Base-by-base conservation (phyloP, 2,888 invertebrate species). In the Polylopha cassiicola region DNA sequence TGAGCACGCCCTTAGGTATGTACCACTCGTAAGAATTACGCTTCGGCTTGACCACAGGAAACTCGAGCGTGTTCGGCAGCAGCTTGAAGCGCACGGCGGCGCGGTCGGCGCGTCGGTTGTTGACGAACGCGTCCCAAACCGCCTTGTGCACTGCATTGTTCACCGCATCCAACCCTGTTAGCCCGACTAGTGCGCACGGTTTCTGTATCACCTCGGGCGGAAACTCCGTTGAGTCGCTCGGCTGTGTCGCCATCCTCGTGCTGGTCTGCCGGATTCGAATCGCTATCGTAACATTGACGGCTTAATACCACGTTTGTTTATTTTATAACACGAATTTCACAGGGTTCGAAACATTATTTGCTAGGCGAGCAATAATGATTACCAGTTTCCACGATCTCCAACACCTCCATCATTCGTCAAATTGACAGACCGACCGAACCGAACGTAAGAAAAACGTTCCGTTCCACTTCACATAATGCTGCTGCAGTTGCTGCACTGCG, bases 1-100 rank as follows among this genome's bases (percentile, higher is more conserved):
- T 98, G 4, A 99, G 78, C 49, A 99, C 94, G 6, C 99, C 98
- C 73, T 94, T 95, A 0, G 96, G 96, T 54, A 95, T 92, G 73
- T 97, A 97, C 94, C 95, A 96, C 65, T 98, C 98, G 73, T 97
- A 98, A 0, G 95, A 94, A 61, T 92, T 92, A 50, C 95, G 87
- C 86, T 95, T 94, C 3, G 94, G 93, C 69, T 95, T 95, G 4
- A 92, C 90, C 16, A 92, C 89, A 3, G 97, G 96, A 74, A 97
- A 97, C 60, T 95, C 94, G 75, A 95, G 93, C 17, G 92, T 93
- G 49, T 91, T 90, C 46, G 90, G 89, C 37, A 97, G 87, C 42
- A 95, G 81, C 70, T 94, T 93, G 75, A 96, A 96, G 55, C 92
- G 89, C 41, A 98, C 90, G 0, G 95, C 90, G 26, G 94, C 90